Percentiles rank a stretch among this genome's conserved stretches.
These are phyloP conservation scores for Drosophila mimica DNA, from an alignment of 2,888 invertebrate species.

Conservation along the genomic window DNA sequence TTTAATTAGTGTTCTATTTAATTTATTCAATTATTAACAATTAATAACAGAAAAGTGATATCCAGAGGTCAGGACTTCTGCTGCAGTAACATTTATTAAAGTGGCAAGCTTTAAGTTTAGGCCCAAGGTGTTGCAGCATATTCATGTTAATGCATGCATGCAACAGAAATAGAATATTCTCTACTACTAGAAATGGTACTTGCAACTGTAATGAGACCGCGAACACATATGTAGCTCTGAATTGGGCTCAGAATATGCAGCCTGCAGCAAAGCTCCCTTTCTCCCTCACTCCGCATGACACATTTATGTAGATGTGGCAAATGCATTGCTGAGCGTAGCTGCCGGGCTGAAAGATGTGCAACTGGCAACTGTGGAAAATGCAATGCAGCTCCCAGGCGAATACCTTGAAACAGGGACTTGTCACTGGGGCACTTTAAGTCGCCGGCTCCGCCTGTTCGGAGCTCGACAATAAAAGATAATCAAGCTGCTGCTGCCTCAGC, in stretches of 20 bases:
- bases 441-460: conserved; percentile 31
- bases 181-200: background rate
- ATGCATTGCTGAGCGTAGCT: conserved; percentile 19
- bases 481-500: conserved; percentile 33
- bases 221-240: conserved; percentile 5
- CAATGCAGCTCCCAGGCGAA: conserved; percentile 62
- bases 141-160: conserved; percentile 33
- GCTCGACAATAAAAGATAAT: conserved; percentile 69
- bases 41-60: background rate
- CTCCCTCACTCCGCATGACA: background rate
- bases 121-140: conserved; percentile 9
- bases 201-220: conserved; percentile 68
- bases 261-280: background rate
- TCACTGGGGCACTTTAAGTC: conserved; percentile 44
- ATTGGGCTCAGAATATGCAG: conserved; percentile 38
- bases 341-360: conserved; percentile 30
- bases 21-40: background rate
- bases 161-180: conserved; percentile 8
- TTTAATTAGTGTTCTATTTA: conserved; percentile 3
- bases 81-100: background rate
- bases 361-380: conserved; percentile 53
- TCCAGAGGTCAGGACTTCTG: background rate
- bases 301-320: conserved; percentile 20
- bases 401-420: conserved; percentile 57
- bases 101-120: background rate